A percentile compares a stretch with the other conserved stretches of the same genome.
Conservation (phyloP, 1,140 invertebrate genomes). For the Anastrepha obliqua region DNA sequence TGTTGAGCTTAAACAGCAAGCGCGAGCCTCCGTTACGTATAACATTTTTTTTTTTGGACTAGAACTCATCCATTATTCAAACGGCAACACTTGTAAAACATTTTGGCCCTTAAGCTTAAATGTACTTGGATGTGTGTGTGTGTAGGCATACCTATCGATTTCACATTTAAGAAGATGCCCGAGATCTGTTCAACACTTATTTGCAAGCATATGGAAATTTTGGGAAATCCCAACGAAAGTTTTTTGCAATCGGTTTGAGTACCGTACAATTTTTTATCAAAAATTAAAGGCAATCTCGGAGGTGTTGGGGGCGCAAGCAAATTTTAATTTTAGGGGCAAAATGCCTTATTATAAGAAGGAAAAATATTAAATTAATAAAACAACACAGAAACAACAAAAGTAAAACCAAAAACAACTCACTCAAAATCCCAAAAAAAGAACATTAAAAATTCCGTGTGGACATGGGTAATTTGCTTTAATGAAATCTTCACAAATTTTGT, state of each 20-base stretch:
- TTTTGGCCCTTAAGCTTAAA: neutral
- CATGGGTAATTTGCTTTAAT: neutral
- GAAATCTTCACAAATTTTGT: conserved; percentile 10
- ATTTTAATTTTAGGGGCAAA: neutral
- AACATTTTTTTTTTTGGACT: neutral
- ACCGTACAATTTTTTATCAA: too few relatives aligned
- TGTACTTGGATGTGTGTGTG: neutral
- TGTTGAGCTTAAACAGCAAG: neutral
- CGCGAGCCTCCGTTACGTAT: neutral
- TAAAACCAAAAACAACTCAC: neutral
- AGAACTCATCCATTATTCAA: conserved; percentile 27
- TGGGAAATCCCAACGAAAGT: neutral
- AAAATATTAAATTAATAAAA: conserved; percentile 19
- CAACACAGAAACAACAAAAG: too few relatives aligned
- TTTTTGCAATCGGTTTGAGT: neutral
- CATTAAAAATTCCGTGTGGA: neutral
- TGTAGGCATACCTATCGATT: neutral
- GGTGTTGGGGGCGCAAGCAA: neutral
- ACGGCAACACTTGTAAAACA: neutral
- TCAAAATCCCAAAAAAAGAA: neutral
- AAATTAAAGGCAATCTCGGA: neutral
- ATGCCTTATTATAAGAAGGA: neutral
- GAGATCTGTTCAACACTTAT: neutral
- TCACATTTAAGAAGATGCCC: conserved; percentile 3
- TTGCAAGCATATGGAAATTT: neutral